These are phyloP conservation scores for Chrysomallon squamiferum DNA, from an alignment of 1,140 invertebrate species.

Conservation along the genomic window DNA sequence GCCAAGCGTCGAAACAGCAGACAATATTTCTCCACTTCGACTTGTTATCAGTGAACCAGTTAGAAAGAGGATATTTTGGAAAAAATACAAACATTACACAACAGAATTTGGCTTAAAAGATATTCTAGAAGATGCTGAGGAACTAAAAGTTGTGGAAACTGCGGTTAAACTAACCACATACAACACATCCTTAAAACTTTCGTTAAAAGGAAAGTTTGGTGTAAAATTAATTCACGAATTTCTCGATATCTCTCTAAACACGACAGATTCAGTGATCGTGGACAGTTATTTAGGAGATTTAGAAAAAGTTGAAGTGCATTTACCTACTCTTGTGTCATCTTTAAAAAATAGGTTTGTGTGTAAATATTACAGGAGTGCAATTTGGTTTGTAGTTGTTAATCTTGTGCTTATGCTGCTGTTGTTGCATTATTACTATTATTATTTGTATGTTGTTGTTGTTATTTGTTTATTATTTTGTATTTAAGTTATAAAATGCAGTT, in stretches of 20 bases:
- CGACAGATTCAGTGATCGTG: background rate
- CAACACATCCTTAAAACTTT: background rate
- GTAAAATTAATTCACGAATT: background rate
- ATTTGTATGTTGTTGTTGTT: background rate
- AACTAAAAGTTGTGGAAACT: background rate
- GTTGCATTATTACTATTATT: background rate
- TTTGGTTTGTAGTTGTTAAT: background rate
- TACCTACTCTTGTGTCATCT: background rate
- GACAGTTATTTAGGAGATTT: background rate
- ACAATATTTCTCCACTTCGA: constrained; percentile 3
- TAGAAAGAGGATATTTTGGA: background rate
- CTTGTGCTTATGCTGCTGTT: background rate
- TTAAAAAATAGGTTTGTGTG: background rate
- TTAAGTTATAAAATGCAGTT: too few relatives aligned
- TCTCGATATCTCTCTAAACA: background rate
- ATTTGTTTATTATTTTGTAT: too few relatives aligned
- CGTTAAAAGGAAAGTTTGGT: constrained; percentile 10
- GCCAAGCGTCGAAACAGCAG: constrained; percentile 2
- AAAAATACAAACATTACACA: background rate
- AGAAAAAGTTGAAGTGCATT: background rate
- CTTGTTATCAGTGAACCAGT: background rate
- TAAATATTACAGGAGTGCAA: background rate
- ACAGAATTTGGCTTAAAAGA: constrained; percentile 1
- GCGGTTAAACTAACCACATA: background rate
- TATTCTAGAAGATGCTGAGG: background rate